Base-by-base conservation (phyloP, 2,888 invertebrate genomes). In the Thecophora atra region DNA sequence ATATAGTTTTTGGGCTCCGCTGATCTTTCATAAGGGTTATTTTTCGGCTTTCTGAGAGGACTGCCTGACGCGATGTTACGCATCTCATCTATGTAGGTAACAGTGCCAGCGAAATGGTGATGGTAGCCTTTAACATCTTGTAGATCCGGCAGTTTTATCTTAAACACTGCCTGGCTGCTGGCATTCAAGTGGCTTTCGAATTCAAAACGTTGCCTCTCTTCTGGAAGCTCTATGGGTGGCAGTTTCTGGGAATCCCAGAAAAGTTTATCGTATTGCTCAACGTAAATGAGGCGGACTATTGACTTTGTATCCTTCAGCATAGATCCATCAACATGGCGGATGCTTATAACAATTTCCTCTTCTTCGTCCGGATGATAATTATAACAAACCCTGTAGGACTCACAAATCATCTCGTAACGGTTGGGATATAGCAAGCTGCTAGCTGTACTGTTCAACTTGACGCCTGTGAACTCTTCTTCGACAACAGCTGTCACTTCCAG, bases 321-420 rank as follows among this genome's bases (percentile, higher is more conserved):
- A 0, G 90, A 88, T 42, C 91, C 91, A 85, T 94, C 93, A 78
- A 93, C 91, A 76, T 91, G 89, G 0, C 90, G 88, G 0, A 94
- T 87, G 87, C 92, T 92, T n/a, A 93, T 85, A 89, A 92, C 93
- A 26, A 96, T 92, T 42, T 91, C 92, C 79, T 94, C 96, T 76
- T 93, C 93, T 66, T 98, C 89, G 52, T 94, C 95, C 0, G 97
- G 97, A 83, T 97, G 96, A 87, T 96, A 98, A 76, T 93, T 92
- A 78, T 94, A 93, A 0, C 97, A 94, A 2, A 93, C 92, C 79
- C 93, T 91, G 42, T 76, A 81, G 15, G 76, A 78, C 24, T 96
- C 90, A 68, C 94, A 88, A 73, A 92, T 90, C 87, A 96, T 89
- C 78, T 91, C 91, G 79, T 94, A 93, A 76, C 91, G 91, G 81